A percentile compares a stretch with the other conserved stretches of the same genome.
These are phyloP conservation scores for Chloroclystis v-ata DNA, from an alignment of 2,888 invertebrate genomes.

Conservation along the genomic window DNA sequence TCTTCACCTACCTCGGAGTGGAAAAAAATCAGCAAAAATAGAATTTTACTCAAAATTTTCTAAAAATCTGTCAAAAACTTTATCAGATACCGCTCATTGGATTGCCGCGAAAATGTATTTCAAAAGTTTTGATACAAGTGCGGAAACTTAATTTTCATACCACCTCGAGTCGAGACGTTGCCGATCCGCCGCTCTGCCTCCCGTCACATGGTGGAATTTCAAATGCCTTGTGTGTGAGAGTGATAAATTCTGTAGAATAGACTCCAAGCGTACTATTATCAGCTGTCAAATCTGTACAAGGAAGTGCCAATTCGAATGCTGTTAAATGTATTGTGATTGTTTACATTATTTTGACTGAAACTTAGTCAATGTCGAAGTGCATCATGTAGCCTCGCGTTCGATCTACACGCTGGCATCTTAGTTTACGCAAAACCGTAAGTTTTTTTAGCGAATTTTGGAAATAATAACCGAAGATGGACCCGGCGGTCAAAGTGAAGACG, in stretches of 20 bases:
- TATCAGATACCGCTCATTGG: constrained; percentile 14
- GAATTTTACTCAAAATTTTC: constrained; percentile 34
- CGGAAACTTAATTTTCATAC: constrained; percentile 48
- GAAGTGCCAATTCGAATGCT: constrained; percentile 43
- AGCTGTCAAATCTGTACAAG: constrained; percentile 54
- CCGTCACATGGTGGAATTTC: constrained; percentile 39
- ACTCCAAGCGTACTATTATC: background rate
- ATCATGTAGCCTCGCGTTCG: constrained; percentile 58
- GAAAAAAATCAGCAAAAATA: constrained; percentile 44
- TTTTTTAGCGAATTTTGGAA: constrained; percentile 6
- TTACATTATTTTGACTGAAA: constrained; percentile 57
- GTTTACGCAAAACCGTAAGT: constrained; percentile 4
- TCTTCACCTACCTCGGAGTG: constrained; percentile 56
- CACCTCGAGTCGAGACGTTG: constrained; percentile 24
- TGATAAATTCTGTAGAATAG: constrained; percentile 20
- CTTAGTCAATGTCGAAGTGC: constrained; percentile 38
- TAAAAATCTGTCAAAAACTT: constrained; percentile 24
- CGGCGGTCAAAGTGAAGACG: constrained; percentile 80
- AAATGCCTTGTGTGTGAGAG: constrained; percentile 34
- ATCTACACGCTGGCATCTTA: constrained; percentile 25
- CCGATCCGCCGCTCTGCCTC: constrained; percentile 35
- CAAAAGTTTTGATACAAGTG: constrained; percentile 48
- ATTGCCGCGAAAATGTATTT: constrained; percentile 50
- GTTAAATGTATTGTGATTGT: constrained; percentile 49
- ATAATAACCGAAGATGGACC: constrained; percentile 38